Percentiles rank a stretch among this genome's conserved stretches.
These are phyloP conservation scores for Rhagologus leucostigma DNA, from an alignment of 2,113 vertebrate genomes.

Conservation along the genomic window DNA sequence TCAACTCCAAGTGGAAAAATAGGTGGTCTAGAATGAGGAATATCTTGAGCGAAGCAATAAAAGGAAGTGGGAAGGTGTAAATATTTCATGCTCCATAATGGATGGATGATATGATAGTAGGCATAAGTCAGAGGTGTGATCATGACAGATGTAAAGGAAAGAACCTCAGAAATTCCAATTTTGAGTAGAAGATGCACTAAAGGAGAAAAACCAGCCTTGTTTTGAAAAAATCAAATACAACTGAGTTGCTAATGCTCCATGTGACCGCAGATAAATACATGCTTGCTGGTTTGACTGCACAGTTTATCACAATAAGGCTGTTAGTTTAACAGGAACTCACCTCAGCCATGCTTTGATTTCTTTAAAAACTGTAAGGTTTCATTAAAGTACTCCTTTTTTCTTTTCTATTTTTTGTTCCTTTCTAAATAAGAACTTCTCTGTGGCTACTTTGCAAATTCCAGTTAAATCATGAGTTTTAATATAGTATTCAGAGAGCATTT, in stretches of 20 bases:
- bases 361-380: not conserved
- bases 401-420: slow-evolving; percentile 8
- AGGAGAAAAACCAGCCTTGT: not conserved
- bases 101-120: not conserved
- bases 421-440: not conserved
- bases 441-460: not conserved
- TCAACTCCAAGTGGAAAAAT: not conserved
- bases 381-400: not conserved
- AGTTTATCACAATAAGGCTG: not conserved
- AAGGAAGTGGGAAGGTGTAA: not conserved
- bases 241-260: not conserved
- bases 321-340: not conserved
- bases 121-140: not conserved
- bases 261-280: not conserved
- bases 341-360: slow-evolving; percentile 11
- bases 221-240: not conserved
- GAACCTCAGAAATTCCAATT: not conserved
- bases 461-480: not conserved
- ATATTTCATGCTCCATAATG: not conserved
- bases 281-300: not conserved
- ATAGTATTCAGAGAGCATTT: slow-evolving; percentile 6
- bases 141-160: not conserved
- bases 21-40: not conserved
- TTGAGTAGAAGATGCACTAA: not conserved
- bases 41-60: not conserved